Evolutionary conservation across 2,888 invertebrate species (phyloP).

Genomic region (Leptinotarsa tumamoca): DNA sequence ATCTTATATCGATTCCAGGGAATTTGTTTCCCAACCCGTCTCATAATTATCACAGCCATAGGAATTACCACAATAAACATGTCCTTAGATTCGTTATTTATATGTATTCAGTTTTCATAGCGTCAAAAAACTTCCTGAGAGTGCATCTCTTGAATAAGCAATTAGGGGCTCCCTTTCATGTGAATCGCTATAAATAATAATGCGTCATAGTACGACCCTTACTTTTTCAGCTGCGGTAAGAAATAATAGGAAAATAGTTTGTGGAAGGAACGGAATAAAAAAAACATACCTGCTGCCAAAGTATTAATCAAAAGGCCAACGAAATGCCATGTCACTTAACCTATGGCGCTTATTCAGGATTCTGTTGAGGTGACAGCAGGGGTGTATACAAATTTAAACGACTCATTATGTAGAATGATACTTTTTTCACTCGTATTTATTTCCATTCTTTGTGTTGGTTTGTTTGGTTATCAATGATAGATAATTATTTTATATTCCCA

Average conservation of each 20-base stretch:
- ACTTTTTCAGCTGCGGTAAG: slow-evolving; percentile 40
- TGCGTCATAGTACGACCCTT: slow-evolving; percentile 32
- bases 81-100: slow-evolving; percentile 10
- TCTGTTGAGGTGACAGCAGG: slow-evolving; percentile 18
- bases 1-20: slow-evolving; percentile 3
- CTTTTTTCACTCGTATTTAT: slow-evolving; percentile 10
- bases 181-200: slow-evolving; percentile 31
- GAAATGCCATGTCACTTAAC: slow-evolving; percentile 22
- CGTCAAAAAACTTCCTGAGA: not conserved
- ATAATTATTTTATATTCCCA: not conserved
- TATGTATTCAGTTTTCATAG: not conserved
- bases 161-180: slow-evolving; percentile 18
- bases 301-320: slow-evolving; percentile 22
- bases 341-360: slow-evolving; percentile 15
- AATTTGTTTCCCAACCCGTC: not conserved
- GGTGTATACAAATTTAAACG: slow-evolving; percentile 14
- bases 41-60: not conserved
- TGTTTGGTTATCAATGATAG: slow-evolving; percentile 6
- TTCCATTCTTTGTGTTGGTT: not conserved
- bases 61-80: slow-evolving; percentile 11
- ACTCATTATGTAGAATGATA: slow-evolving; percentile 15
- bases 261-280: slow-evolving; percentile 38
- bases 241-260: slow-evolving; percentile 37
- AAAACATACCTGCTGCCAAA: slow-evolving; percentile 29
- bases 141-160: slow-evolving; percentile 25